Conservation (phyloP, 2,113 vertebrate genomes). For the Jacana jacana region DNA sequence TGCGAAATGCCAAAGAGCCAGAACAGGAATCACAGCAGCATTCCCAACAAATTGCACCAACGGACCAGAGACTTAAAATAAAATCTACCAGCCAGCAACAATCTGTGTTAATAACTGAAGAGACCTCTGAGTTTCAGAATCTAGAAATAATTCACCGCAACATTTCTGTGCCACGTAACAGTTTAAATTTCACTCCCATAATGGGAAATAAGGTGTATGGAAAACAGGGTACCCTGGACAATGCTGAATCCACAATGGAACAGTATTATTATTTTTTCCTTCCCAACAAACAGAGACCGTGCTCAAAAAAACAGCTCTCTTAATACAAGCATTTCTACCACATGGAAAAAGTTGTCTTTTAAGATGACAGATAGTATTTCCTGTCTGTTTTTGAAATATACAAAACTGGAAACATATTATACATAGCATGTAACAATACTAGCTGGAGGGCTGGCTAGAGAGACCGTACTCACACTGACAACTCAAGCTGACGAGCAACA, state of each 20-base stretch:
- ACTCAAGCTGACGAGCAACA: not conserved
- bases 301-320: not conserved
- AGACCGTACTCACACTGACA: not conserved
- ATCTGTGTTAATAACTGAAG: not conserved
- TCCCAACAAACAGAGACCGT: not conserved
- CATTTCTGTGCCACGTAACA: not conserved
- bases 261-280: not conserved
- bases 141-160: not conserved
- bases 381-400: not conserved
- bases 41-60: not conserved
- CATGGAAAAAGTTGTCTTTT: not conserved
- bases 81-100: not conserved
- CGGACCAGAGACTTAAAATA: not conserved
- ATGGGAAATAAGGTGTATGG: not conserved
- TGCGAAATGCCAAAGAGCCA: slow-evolving; percentile 52
- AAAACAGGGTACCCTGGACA: not conserved
- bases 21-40: not conserved
- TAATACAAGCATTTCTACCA: not conserved
- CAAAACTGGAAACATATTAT: not conserved
- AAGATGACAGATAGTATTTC: not conserved
- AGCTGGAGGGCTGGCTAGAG: not conserved
- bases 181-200: not conserved
- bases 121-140: not conserved
- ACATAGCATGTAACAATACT: not conserved
- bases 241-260: not conserved